Evolutionary conservation across 2,888 invertebrate species (phyloP).

Genomic region (Ormyrus rosae): DNA sequence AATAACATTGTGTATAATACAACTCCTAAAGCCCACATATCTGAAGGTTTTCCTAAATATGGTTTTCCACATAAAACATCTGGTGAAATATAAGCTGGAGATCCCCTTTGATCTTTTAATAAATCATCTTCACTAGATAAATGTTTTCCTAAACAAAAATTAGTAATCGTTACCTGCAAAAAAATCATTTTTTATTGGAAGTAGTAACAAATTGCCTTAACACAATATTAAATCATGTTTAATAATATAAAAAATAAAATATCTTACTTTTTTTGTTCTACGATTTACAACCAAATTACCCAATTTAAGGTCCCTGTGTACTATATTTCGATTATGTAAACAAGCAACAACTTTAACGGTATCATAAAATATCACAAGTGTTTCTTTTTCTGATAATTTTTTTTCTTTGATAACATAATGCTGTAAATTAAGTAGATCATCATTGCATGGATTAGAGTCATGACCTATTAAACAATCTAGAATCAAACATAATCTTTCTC

Average conservation of each 20-base stretch:
- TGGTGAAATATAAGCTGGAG: slow-evolving; percentile 89
- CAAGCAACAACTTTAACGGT: slow-evolving; percentile 85
- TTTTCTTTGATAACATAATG: slow-evolving; percentile 87
- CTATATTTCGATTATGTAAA: slow-evolving; percentile 87
- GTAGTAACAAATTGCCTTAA: background rate
- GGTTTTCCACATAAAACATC: slow-evolving; percentile 87
- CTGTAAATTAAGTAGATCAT: slow-evolving; percentile 82
- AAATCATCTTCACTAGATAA: slow-evolving; percentile 84
- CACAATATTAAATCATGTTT: slow-evolving; percentile 14
- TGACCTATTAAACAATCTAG: slow-evolving; percentile 85
- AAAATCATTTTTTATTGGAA: slow-evolving; percentile 18
- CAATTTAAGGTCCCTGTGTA: slow-evolving; percentile 86
- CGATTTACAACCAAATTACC: slow-evolving; percentile 87
- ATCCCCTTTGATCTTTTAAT: slow-evolving; percentile 86
- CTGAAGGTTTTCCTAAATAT: slow-evolving; percentile 87
- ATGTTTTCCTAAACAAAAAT: slow-evolving; percentile 87
- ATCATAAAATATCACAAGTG: slow-evolving; percentile 84
- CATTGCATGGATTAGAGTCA: slow-evolving; percentile 79
- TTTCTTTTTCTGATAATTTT: slow-evolving; percentile 85
- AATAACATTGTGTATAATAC: slow-evolving; percentile 88
- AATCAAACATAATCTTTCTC: slow-evolving; percentile 82
- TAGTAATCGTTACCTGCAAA: slow-evolving; percentile 81
- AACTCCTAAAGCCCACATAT: slow-evolving; percentile 90
- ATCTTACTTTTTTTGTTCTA: slow-evolving; percentile 77
- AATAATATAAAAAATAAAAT: slow-evolving; percentile 1